Evolutionary conservation across 2,113 vertebrate genomes (phyloP), one percentile per base, ranked within the genome.

Genomic region (Takifugu bimaculatus): DNA sequence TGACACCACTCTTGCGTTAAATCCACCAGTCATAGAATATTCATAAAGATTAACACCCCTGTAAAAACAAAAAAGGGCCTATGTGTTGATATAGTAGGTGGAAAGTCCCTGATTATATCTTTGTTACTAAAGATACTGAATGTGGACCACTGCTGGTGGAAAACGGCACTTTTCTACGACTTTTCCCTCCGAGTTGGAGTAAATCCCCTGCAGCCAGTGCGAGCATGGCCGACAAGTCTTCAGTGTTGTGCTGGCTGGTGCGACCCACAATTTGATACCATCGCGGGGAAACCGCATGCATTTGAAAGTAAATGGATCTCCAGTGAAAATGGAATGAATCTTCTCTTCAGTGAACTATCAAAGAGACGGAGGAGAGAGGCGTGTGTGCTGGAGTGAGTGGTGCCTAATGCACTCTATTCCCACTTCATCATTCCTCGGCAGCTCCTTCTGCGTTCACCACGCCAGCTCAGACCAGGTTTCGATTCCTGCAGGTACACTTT

Each of bases 271-370:
- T 45, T 14, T 12, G 70, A 70, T 66, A 64, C 80, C 61, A 79
- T 81, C 77, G 54, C 49, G 26, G 57, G 27, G 55, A 65, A 63
- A 68, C 63, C 50, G 52, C 54, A 60, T 60, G 68, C 67, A 75
- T 78, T 75, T 72, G 54, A 75, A 75, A 65, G 54, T 65, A 77
- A 80, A 84, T 79, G 54, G 82, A 77, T 70, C 67, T 80, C 68
- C 70, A 79, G 83, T 84, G 64, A 80, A 66, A 86, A 81, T 65
- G 59, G 81, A 79, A 79, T 59, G 66, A 77, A 61, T 70, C 57
- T 79, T 54, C 50, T 78, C 75, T 73, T 72, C 59, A 63, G 61
- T 49, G 44, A 53, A 64, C 58, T 64, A 72, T 81, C 52, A 57
- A 28, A 43, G 49, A 74, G 54, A 71, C 20, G 20, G 20, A 52